These are phyloP conservation scores for Drosophila sulfurigaster DNA, from an alignment of 1,140 invertebrate species.

Conservation along the genomic window DNA sequence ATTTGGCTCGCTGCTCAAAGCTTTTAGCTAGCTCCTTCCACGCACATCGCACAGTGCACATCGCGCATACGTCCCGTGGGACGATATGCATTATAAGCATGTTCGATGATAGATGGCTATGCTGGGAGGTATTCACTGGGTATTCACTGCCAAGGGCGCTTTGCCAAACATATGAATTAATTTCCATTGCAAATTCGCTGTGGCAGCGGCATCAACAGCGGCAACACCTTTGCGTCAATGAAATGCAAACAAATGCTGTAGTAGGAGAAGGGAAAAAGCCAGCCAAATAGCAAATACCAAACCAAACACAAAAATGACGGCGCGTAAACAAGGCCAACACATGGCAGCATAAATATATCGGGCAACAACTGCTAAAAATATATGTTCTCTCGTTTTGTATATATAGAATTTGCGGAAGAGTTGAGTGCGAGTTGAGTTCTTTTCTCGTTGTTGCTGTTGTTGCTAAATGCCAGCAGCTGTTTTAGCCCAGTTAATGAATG, in stretches of 20 bases:
- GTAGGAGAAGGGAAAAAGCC: conserved; percentile 10
- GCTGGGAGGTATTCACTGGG: not conserved
- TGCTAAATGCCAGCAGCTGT: conserved; percentile 73
- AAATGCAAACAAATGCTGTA: conserved; percentile 69
- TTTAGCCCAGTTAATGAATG: conserved; percentile 72
- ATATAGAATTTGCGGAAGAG: conserved; percentile 6
- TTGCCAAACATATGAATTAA: conserved; percentile 65
- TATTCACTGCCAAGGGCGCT: conserved; percentile 31
- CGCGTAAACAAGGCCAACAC: conserved; percentile 56
- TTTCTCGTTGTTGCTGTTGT: not conserved
- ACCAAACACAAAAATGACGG: conserved; percentile 46
- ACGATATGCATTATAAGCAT: conserved; percentile 25
- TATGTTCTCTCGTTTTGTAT: conserved; percentile 17
- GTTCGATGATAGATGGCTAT: conserved; percentile 39
- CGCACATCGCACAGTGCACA: conserved; percentile 2
- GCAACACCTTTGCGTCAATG: conserved; percentile 72
- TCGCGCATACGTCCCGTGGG: conserved; percentile 42
- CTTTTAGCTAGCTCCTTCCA: conserved; percentile 14
- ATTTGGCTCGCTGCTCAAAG: conserved; percentile 42
- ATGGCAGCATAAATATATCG: conserved; percentile 76
- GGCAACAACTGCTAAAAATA: conserved; percentile 56
- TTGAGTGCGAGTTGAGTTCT: conserved; percentile 7
- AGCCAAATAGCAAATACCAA: conserved; percentile 47
- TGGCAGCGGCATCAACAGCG: not conserved
- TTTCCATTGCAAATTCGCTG: conserved; percentile 74